phyloP scores from a whole-genome alignment of 2,113 vertebrate genomes.

The Agapornis roseicollis region DNA sequence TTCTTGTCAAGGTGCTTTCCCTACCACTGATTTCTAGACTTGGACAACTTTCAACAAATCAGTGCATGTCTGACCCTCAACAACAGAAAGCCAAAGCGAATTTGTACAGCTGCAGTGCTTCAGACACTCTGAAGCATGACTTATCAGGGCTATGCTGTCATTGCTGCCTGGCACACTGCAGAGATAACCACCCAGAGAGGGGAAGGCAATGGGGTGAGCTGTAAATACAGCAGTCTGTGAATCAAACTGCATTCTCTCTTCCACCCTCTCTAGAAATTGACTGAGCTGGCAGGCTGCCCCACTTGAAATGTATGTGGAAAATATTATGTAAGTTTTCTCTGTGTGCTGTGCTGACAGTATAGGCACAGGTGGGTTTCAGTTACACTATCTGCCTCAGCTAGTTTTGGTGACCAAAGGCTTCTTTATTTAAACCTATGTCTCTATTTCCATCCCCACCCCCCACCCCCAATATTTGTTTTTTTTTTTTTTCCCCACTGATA shows the following conservation, averaged over 20 bases:
- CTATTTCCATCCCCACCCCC: not conserved
- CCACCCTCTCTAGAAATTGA: conserved; percentile 57
- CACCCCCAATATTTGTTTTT: too few species aligned
- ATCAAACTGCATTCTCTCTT: conserved; percentile 52
- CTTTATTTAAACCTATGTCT: conserved; percentile 41
- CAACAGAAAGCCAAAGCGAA: not conserved
- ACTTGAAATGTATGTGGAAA: conserved; percentile 65
- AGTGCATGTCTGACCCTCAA: not conserved
- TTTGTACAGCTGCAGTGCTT: not conserved
- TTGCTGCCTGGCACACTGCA: not conserved
- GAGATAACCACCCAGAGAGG: conserved; percentile 32
- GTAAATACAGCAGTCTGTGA: conserved; percentile 52
- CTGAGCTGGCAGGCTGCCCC: conserved; percentile 45
- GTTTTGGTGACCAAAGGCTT: conserved; percentile 46
- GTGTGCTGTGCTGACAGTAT: not conserved
- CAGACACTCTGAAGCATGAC: not conserved
- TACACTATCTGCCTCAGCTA: conserved; percentile 46
- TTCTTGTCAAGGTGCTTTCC: not conserved
- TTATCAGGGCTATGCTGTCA: conserved; percentile 19
- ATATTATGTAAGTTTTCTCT: conserved; percentile 59
- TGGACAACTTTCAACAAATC: not conserved
- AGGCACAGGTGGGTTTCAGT: conserved; percentile 17
- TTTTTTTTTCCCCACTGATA: not conserved
- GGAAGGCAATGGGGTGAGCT: conserved; percentile 20
- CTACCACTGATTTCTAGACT: not conserved